Percentiles rank a stretch among this genome's conserved stretches.
phyloP scores from a whole-genome alignment of 2,888 invertebrate genomes.

The Pristionchus entomophagus region DNA sequence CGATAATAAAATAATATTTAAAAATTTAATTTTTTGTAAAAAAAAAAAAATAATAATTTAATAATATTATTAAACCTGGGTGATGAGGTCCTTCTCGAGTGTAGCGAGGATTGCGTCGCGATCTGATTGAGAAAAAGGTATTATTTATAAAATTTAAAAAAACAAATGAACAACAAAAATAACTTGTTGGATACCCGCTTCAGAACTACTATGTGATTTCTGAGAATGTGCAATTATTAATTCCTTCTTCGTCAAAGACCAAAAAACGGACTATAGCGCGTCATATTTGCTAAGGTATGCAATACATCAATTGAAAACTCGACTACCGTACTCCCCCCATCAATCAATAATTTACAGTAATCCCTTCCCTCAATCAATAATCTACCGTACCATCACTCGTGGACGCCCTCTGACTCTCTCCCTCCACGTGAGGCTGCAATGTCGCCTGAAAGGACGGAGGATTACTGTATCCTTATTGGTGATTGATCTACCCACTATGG shows the following conservation, averaged over 20 bases:
- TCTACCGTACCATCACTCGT: constrained; percentile 47
- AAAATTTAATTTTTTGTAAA: no score
- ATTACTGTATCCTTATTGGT: not conserved
- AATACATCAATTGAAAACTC: not conserved
- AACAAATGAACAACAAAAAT: no score
- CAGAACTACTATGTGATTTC: no score
- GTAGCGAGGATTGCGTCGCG: constrained; percentile 57
- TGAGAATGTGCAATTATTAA: no score
- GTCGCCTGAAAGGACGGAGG: constrained; percentile 48
- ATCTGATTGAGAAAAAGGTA: constrained; percentile 48
- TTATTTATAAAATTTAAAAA: not conserved
- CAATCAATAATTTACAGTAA: not conserved
- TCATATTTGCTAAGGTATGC: no score
- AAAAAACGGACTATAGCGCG: no score
- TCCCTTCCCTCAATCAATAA: not conserved
- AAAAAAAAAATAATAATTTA: no score
- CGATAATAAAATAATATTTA: no score
- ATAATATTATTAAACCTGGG: constrained; percentile 59
- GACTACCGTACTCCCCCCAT: not conserved
- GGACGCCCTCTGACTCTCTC: constrained; percentile 37
- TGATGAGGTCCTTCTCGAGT: constrained; percentile 63
- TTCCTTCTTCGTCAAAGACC: no score
- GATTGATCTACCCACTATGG: not conserved
- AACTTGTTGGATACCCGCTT: no score
- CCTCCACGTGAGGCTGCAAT: constrained; percentile 56